A percentile compares a stretch with the other conserved stretches of the same genome.
These are phyloP conservation scores for Steinernema hermaphroditum DNA, from an alignment of 2,888 invertebrate species.

Conservation along the genomic window DNA sequence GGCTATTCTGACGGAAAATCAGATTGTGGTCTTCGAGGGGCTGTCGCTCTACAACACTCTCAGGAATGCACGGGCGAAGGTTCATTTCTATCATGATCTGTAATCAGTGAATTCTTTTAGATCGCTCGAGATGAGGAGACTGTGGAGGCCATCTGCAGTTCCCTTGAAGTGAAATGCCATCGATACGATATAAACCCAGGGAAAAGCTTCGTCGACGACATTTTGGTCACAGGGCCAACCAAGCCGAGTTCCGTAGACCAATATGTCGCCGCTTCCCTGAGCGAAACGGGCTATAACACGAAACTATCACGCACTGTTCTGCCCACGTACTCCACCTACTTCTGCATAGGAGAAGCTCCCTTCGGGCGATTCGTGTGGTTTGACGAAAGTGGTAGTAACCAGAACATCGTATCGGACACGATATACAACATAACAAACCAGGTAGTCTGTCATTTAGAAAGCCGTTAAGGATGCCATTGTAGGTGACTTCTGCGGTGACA, in stretches of 20 bases:
- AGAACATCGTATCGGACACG: slow-evolving; percentile 26
- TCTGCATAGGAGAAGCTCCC: slow-evolving; percentile 45
- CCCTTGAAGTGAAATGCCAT: slow-evolving; percentile 49
- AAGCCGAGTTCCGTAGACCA: slow-evolving; percentile 51
- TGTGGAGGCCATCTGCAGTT: slow-evolving; percentile 49
- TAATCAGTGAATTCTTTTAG: no score
- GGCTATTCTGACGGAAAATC: slow-evolving; percentile 33
- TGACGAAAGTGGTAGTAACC: neutral
- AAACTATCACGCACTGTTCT: slow-evolving; percentile 45
- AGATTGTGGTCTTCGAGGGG: slow-evolving; percentile 47
- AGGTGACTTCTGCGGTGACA: slow-evolving; percentile 34
- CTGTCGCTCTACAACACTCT: slow-evolving; percentile 50
- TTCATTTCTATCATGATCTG: slow-evolving; percentile 16
- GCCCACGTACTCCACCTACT: slow-evolving; percentile 53
- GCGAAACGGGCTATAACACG: slow-evolving; percentile 36
- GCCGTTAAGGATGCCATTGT: neutral
- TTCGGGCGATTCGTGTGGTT: slow-evolving; percentile 56
- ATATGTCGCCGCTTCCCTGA: slow-evolving; percentile 48
- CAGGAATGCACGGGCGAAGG: slow-evolving; percentile 47
- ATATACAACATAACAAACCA: slow-evolving; percentile 28
- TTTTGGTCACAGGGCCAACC: slow-evolving; percentile 46
- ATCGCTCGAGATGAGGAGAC: slow-evolving; percentile 54
- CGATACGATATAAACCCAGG: slow-evolving; percentile 42
- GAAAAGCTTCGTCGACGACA: slow-evolving; percentile 38
- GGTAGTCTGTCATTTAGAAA: neutral